Conservation (phyloP, 2,113 vertebrate species). For the Maccullochella peelii region DNA sequence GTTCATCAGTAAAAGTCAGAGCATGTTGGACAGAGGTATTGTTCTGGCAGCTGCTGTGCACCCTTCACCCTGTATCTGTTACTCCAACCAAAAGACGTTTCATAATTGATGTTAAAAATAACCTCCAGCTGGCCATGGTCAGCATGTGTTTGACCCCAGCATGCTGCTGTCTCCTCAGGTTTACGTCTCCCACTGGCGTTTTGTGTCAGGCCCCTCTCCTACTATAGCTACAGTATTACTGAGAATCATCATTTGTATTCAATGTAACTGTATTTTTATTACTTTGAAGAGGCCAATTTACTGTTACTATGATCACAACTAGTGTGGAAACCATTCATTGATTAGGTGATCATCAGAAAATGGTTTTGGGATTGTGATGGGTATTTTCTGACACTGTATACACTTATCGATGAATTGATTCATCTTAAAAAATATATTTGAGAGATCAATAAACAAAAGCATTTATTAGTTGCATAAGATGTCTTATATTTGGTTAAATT, state of each 20-base stretch:
- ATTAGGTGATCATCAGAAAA: not conserved
- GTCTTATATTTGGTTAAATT: not conserved
- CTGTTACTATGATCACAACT: not conserved
- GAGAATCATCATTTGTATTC: not conserved
- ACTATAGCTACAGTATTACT: not conserved
- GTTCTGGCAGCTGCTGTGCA: slow-evolving; percentile 62
- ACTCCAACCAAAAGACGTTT: slow-evolving; percentile 21
- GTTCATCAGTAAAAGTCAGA: not conserved
- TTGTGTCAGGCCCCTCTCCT: not conserved
- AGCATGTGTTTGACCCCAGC: slow-evolving; percentile 60
- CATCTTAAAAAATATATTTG: not conserved
- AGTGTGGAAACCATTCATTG: not conserved
- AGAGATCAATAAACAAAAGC: not conserved
- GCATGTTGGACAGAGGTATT: slow-evolving; percentile 36
- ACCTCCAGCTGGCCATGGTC: slow-evolving; percentile 72
- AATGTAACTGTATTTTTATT: not conserved
- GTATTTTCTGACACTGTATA: no score
- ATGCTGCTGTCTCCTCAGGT: slow-evolving; percentile 43
- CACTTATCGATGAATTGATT: not conserved
- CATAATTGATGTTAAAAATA: slow-evolving; percentile 78
- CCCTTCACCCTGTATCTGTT: slow-evolving; percentile 40
- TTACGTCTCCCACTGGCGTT: slow-evolving; percentile 24
- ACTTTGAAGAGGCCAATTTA: not conserved
- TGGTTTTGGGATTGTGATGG: no score
- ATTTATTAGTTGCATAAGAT: not conserved